Conservation (phyloP, 2,888 invertebrate genomes). For the Prenolepis imparis region DNA sequence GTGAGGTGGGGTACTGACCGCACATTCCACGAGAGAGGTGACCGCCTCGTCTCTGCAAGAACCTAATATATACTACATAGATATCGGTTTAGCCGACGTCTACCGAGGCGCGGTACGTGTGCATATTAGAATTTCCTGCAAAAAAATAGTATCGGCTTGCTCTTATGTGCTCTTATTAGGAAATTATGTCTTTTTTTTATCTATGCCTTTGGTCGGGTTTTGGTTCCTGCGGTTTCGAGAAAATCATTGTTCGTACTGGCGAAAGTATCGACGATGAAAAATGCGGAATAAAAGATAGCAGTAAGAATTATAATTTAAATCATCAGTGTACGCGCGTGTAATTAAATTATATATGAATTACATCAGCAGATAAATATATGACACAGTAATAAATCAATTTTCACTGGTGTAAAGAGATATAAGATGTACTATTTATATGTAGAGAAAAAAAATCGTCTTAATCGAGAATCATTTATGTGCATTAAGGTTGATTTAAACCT, state of each 20-base stretch:
- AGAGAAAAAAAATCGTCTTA: neutral
- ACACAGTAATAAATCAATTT: neutral
- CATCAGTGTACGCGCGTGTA: too few species aligned
- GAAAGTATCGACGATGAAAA: neutral
- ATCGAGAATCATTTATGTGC: neutral
- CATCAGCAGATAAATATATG: neutral
- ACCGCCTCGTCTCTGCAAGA: conserved; percentile 73
- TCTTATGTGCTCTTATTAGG: conserved; percentile 27
- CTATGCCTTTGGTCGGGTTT: neutral
- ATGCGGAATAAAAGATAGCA: neutral
- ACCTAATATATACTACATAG: conserved; percentile 60
- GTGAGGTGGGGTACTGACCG: conserved; percentile 80
- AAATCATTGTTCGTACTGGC: neutral
- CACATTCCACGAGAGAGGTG: conserved; percentile 80
- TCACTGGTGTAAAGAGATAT: too few species aligned
- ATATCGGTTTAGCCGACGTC: conserved; percentile 51
- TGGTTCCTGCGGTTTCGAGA: neutral
- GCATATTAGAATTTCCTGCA: conserved; percentile 45
- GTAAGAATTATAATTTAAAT: conserved; percentile 1
- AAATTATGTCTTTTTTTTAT: conserved; percentile 2
- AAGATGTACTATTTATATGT: neutral
- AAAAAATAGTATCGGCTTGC: conserved; percentile 17
- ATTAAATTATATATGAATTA: neutral
- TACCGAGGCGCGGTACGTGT: conserved; percentile 46
- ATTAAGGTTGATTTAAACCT: neutral